Percentiles rank a stretch among this genome's conserved stretches.
Conservation (phyloP, 2,113 vertebrate species). For the Anolis sagrei region DNA sequence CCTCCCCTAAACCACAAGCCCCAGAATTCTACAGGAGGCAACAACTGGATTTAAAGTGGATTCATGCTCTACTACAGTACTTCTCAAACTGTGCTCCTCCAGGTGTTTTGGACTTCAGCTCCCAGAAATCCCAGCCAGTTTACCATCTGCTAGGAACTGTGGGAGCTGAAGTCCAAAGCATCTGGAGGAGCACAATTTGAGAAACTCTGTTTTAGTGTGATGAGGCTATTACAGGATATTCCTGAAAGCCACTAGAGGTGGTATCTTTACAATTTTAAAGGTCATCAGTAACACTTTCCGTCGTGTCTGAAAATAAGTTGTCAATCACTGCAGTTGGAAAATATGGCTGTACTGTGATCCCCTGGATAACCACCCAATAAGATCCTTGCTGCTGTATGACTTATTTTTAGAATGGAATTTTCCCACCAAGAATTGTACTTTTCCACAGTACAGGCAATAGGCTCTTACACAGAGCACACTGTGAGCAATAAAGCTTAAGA, state of each 20-base stretch:
- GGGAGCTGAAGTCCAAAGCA: no score
- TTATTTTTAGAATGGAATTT: neutral
- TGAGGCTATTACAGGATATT: neutral
- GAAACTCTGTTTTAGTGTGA: neutral
- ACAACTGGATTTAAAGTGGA: no score
- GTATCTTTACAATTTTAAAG: neutral
- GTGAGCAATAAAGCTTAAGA: neutral
- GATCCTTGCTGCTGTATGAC: neutral
- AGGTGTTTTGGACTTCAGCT: no score
- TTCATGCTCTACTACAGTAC: no score
- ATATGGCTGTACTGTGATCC: neutral
- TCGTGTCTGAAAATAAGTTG: neutral
- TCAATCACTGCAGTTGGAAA: neutral
- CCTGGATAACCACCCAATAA: neutral
- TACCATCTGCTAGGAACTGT: no score
- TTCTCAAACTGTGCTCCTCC: no score
- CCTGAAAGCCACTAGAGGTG: neutral
- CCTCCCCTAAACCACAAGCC: no score
- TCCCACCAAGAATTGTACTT: neutral
- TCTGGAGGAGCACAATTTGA: no score
- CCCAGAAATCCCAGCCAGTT: neutral
- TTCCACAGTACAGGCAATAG: neutral
- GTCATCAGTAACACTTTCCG: neutral
- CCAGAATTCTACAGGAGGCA: no score
- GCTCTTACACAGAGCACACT: neutral